Conservation (phyloP, 2,113 vertebrate species). For the Lontra canadensis region DNA sequence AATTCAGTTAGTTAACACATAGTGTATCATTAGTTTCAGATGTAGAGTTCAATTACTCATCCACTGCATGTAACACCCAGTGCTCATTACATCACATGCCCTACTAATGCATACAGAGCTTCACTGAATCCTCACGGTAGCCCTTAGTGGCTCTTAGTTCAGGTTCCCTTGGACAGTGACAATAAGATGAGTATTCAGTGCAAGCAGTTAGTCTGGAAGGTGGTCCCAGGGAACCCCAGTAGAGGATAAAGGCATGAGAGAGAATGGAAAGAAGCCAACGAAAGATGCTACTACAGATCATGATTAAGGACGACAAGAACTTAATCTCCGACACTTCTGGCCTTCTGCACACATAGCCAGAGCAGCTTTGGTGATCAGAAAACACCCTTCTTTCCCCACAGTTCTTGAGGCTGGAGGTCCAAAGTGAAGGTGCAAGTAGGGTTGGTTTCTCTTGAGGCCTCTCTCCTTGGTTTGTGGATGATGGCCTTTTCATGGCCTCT, state of each 20-base stretch:
- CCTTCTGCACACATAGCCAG: rapidly evolving
- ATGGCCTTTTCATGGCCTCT: not conserved
- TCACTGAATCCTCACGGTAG: not conserved
- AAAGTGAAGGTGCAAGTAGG: not conserved
- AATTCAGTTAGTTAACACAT: not conserved
- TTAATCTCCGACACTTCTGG: not conserved
- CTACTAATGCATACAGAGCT: not conserved
- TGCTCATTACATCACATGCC: not conserved
- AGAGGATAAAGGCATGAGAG: not conserved
- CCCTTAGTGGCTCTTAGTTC: not conserved
- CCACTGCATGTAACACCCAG: not conserved
- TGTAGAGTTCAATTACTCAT: not conserved
- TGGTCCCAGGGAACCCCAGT: not conserved
- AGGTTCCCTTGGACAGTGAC: not conserved
- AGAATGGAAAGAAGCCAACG: not conserved
- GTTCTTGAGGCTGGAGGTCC: not conserved
- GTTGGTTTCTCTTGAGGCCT: not conserved
- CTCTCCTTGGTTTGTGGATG: not conserved
- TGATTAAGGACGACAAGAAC: rapidly evolving
- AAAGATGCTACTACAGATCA: not conserved
- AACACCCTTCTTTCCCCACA: not conserved
- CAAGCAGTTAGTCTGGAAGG: not conserved
- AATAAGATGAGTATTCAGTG: not conserved
- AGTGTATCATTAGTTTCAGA: not conserved
- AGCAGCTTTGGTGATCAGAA: not conserved